Evolutionary conservation across 2,888 invertebrate genomes (phyloP).

Genomic region (Hydrotaea diabolus): DNA sequence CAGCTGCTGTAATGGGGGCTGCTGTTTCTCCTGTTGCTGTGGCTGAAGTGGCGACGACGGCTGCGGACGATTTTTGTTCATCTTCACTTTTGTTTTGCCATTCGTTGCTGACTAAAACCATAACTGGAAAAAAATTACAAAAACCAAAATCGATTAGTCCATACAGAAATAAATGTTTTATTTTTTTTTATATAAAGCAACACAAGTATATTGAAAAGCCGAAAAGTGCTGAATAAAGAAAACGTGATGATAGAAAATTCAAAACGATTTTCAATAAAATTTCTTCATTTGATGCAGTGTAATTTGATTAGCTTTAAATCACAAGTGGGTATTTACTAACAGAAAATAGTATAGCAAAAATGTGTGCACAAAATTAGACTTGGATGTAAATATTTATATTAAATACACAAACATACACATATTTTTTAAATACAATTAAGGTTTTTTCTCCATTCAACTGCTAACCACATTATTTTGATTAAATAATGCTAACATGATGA

Average conservation of each 20-base stretch:
- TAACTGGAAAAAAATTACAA: constrained; percentile 71
- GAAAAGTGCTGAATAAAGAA: background rate
- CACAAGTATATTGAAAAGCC: background rate
- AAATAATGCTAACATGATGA: no score
- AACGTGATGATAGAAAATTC: background rate
- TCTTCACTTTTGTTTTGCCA: constrained; percentile 75
- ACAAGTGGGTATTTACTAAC: no score
- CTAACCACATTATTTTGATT: no score
- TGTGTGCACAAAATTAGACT: no score
- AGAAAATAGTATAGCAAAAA: no score
- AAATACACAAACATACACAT: background rate
- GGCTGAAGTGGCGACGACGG: constrained; percentile 64
- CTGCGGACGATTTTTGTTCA: constrained; percentile 70
- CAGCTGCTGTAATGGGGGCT: constrained; percentile 59
- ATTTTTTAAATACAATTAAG: background rate
- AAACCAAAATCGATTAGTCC: constrained; percentile 39
- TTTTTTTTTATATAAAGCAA: background rate
- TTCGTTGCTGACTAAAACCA: constrained; percentile 80
- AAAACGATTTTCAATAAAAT: background rate
- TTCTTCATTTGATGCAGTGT: no score
- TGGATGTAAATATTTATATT: background rate
- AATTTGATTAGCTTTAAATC: no score
- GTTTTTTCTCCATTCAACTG: no score
- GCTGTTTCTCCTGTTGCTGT: constrained; percentile 60
- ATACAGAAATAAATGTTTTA: background rate